Evolutionary conservation across 2,888 invertebrate genomes (phyloP).

Genomic region (Nomada fucata): DNA sequence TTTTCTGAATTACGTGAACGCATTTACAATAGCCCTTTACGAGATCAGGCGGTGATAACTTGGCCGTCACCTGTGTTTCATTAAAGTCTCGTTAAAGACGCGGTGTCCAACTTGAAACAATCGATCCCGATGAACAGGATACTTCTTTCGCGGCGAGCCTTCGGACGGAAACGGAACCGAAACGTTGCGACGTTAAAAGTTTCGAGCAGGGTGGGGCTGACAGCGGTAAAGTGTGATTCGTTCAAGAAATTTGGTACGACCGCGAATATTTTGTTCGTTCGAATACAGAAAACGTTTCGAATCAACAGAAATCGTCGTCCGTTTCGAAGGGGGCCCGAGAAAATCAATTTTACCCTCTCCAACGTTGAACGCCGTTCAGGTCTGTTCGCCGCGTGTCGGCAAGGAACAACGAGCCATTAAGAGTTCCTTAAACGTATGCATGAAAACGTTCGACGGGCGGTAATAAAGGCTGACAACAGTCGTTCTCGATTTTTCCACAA

Average conservation of each 20-base stretch:
- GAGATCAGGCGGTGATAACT: slow-evolving; percentile 60
- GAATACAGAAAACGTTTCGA: no score
- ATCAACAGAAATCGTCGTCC: no score
- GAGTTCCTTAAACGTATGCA: background rate
- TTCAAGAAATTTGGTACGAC: no score
- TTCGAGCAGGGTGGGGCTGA: no score
- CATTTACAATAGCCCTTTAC: slow-evolving; percentile 61
- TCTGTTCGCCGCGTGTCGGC: background rate
- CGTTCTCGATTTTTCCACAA: slow-evolving; percentile 27
- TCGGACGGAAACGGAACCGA: background rate
- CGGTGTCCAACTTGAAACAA: slow-evolving; percentile 25
- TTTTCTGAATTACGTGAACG: slow-evolving; percentile 71
- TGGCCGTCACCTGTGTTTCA: slow-evolving; percentile 48
- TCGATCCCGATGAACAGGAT: background rate
- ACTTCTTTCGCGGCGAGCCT: no score
- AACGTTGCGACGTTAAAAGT: no score
- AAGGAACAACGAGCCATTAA: background rate
- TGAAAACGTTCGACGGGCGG: background rate
- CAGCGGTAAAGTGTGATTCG: no score
- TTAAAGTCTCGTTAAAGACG: slow-evolving; percentile 28
- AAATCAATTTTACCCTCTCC: background rate
- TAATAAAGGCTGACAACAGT: slow-evolving; percentile 27
- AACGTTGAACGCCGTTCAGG: background rate
- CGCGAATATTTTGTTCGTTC: no score
- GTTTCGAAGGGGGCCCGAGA: background rate